A percentile compares a stretch with the other conserved stretches of the same genome.
phyloP scores from a whole-genome alignment of 2,113 vertebrate species.

The Neofelis nebulosa region DNA sequence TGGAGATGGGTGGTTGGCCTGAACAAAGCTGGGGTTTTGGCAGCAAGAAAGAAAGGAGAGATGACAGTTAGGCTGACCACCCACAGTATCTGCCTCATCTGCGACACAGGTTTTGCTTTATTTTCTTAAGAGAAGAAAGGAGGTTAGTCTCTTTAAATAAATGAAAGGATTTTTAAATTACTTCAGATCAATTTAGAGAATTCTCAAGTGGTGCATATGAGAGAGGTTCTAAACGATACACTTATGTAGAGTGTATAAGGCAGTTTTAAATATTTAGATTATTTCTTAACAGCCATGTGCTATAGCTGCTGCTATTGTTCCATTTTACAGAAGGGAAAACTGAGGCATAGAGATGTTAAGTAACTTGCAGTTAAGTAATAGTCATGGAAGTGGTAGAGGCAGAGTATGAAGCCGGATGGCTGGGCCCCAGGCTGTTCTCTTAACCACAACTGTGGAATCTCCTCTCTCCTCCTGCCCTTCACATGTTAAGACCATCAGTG shows the following conservation, averaged over 20 bases:
- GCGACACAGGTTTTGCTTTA: neutral
- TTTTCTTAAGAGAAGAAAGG: neutral
- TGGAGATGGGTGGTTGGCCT: neutral
- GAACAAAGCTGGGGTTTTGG: neutral
- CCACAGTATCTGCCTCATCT: neutral
- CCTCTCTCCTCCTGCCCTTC: neutral
- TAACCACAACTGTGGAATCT: neutral
- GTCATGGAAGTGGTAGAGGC: neutral
- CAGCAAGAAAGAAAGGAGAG: neutral
- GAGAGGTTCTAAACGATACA: neutral
- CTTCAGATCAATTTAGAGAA: neutral
- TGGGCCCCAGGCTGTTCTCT: neutral
- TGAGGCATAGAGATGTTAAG: neutral
- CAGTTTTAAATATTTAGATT: neutral
- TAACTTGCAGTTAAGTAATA: neutral
- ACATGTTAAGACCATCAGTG: neutral
- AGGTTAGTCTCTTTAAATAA: neutral
- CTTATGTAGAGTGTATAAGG: neutral
- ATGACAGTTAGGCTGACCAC: neutral
- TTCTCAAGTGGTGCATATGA: neutral
- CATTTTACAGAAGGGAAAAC: neutral
- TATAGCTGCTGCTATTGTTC: neutral
- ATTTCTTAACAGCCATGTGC: neutral
- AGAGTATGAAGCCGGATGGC: neutral
- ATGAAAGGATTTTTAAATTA: neutral